These are phyloP conservation scores for Adelosebastes latens DNA, from an alignment of 2,797 vertebrate species.

Conservation along the genomic window DNA sequence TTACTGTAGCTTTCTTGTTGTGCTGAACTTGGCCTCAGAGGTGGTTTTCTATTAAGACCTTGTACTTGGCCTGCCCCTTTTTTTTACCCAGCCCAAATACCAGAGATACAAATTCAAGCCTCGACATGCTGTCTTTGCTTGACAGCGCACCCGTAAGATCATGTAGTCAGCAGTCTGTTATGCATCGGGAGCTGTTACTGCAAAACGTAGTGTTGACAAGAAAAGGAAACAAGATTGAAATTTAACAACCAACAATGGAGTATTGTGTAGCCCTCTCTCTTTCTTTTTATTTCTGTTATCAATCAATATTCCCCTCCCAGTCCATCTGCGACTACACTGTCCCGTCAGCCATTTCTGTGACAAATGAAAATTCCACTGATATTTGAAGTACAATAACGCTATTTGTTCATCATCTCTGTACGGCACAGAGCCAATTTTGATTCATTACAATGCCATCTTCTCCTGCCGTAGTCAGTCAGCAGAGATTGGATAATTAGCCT, in stretches of 20 bases:
- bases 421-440: constrained; percentile 10
- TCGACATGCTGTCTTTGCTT: constrained; percentile 35
- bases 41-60: not conserved
- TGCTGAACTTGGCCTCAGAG: constrained; percentile 4
- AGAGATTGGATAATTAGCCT: constrained; percentile 46
- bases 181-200: not conserved
- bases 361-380: constrained; percentile 24
- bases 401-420: constrained; percentile 32
- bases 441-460: constrained; percentile 22
- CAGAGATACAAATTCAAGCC: constrained; percentile 61
- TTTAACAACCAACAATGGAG: not conserved
- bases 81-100: constrained; percentile 68
- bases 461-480: constrained; percentile 2
- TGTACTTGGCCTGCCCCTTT: not conserved
- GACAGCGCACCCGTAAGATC: not conserved
- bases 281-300: not conserved
- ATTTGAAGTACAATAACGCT: constrained; percentile 38
- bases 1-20: not conserved
- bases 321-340: constrained; percentile 2
- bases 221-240: not conserved
- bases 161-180: not conserved
- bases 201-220: not conserved
- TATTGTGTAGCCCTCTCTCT: not conserved
- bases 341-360: constrained; percentile 27
- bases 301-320: not conserved